Percentiles rank a stretch among this genome's conserved stretches.
Evolutionary conservation across 2,113 vertebrate species (phyloP).

Genomic region (Lutjanus erythropterus): DNA sequence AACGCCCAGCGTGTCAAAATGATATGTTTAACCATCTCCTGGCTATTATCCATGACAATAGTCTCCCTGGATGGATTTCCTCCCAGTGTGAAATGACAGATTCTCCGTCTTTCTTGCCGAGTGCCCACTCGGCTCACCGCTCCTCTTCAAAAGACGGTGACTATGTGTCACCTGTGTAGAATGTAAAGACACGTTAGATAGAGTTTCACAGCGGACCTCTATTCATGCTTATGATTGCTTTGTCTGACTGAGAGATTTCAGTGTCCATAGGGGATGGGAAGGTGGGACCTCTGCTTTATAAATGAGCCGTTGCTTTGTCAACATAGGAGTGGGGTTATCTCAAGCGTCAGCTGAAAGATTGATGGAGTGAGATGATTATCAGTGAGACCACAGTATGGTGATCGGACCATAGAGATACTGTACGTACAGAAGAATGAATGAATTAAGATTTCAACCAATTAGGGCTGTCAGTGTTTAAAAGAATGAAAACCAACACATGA

Average conservation of each 20-base stretch:
- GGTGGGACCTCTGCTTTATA: constrained; percentile 76
- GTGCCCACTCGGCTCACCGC: constrained; percentile 72
- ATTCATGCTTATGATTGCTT: constrained; percentile 82
- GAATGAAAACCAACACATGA: background rate
- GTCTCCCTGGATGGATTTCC: constrained; percentile 72
- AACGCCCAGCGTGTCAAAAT: constrained; percentile 79
- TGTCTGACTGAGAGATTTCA: constrained; percentile 76
- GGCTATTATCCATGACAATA: constrained; percentile 79
- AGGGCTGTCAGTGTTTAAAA: background rate
- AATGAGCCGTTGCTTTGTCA: constrained; percentile 81
- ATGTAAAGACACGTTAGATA: constrained; percentile 73
- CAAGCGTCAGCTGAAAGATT: constrained; percentile 75
- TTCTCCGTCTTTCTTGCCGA: constrained; percentile 72
- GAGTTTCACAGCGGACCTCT: constrained; percentile 77
- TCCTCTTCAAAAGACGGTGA: constrained; percentile 70
- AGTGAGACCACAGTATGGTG: constrained; percentile 56
- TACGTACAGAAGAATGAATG: constrained; percentile 26
- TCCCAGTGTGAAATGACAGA: constrained; percentile 81
- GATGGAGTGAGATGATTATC: constrained; percentile 77
- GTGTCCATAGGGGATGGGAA: constrained; percentile 76
- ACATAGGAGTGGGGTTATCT: constrained; percentile 74
- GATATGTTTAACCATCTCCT: constrained; percentile 79
- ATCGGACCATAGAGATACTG: constrained; percentile 45
- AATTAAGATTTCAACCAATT: constrained; percentile 9
- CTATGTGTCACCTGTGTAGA: constrained; percentile 81